Conservation (phyloP, 2,888 invertebrate genomes). For the Callimorpha dominula region DNA sequence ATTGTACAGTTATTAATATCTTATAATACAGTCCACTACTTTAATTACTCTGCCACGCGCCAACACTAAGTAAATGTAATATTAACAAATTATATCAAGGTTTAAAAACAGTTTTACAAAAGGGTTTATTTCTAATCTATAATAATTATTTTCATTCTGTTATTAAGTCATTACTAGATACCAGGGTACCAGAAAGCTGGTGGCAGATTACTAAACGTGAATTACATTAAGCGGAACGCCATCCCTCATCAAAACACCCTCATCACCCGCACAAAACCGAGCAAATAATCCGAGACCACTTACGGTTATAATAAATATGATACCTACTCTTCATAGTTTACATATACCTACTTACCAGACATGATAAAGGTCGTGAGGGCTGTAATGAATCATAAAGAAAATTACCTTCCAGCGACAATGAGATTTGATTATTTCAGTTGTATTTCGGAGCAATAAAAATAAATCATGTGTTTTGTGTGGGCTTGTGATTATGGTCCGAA, state of each 20-base stretch:
- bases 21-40: too few relatives aligned
- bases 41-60: too few relatives aligned
- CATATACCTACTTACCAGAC: slow-evolving; percentile 54
- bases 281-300: slow-evolving; percentile 61
- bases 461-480: slow-evolving; percentile 40
- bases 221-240: slow-evolving; percentile 65
- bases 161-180: slow-evolving; percentile 60
- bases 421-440: slow-evolving; percentile 43
- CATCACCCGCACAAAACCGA: slow-evolving; percentile 69
- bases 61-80: background rate
- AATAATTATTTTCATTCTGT: slow-evolving; percentile 30
- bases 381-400: slow-evolving; percentile 48
- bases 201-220: slow-evolving; percentile 65
- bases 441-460: slow-evolving; percentile 43
- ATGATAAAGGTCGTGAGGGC: slow-evolving; percentile 43
- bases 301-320: slow-evolving; percentile 62
- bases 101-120: background rate
- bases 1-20: too few relatives aligned
- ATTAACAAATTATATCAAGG: background rate
- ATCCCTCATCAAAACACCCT: slow-evolving; percentile 75
- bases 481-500: slow-evolving; percentile 27
- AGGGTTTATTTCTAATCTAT: slow-evolving; percentile 4
- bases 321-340: slow-evolving; percentile 55
- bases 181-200: slow-evolving; percentile 60
- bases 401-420: slow-evolving; percentile 44